Evolutionary conservation across 2,888 invertebrate genomes (phyloP).

Genomic region (Pandemis heparana): DNA sequence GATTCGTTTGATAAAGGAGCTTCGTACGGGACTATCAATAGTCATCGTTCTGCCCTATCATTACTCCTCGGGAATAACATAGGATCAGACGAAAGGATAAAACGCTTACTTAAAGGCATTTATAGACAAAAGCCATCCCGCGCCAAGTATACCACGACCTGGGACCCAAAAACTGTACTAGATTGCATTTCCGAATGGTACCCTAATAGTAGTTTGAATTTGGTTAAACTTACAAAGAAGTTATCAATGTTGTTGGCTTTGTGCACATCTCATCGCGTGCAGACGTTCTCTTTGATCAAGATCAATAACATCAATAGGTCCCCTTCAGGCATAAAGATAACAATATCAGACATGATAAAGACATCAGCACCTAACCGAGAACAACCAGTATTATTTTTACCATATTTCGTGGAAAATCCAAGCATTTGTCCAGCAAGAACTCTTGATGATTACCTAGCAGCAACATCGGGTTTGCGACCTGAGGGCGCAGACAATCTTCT

Average conservation of each 20-base stretch:
- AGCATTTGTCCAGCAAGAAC: conserved; percentile 45
- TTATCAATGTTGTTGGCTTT: no score
- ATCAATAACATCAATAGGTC: conserved; percentile 42
- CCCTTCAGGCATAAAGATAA: conserved; percentile 31
- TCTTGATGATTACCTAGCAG: background rate
- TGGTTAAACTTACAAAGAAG: no score
- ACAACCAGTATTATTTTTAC: conserved; percentile 45
- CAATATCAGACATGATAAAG: conserved; percentile 45
- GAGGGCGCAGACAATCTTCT: background rate
- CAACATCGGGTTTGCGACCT: background rate
- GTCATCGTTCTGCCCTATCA: background rate
- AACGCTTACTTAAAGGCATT: conserved; percentile 12
- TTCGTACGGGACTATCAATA: background rate
- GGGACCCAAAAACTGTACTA: conserved; percentile 32
- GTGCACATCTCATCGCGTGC: no score
- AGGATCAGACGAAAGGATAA: background rate
- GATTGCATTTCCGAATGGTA: conserved; percentile 23
- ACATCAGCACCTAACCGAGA: conserved; percentile 38
- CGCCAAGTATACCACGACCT: conserved; percentile 30
- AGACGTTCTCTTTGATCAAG: conserved; percentile 47
- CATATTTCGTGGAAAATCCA: conserved; percentile 40
- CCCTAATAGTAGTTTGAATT: no score
- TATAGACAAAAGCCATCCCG: conserved; percentile 16
- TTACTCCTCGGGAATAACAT: background rate
- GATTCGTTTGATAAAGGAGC: background rate